These are phyloP conservation scores for Numenius phaeopus DNA, from an alignment of 2,797 vertebrate genomes.

Conservation along the genomic window DNA sequence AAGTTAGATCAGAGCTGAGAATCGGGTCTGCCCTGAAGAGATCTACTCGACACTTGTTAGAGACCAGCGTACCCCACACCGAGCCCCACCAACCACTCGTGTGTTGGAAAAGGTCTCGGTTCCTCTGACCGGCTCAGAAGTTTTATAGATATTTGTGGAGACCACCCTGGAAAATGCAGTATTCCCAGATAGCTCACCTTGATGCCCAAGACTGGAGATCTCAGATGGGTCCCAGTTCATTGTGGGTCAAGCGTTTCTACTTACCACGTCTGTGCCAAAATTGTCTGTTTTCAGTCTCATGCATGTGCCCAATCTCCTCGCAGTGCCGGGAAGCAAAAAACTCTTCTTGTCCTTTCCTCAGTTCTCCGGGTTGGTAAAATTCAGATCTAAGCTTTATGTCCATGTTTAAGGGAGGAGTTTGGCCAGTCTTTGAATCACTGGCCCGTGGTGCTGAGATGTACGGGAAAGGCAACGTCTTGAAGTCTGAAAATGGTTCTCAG, in stretches of 20 bases:
- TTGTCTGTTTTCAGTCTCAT: neutral
- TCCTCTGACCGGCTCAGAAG: neutral
- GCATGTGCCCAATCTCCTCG: neutral
- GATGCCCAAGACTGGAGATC: neutral
- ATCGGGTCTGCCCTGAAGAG: neutral
- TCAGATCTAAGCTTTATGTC: neutral
- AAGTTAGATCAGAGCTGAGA: neutral
- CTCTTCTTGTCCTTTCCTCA: neutral
- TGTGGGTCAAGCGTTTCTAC: accelerated
- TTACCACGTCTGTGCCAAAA: neutral
- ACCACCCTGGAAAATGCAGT: neutral
- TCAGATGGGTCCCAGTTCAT: neutral
- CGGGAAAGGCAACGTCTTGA: neutral
- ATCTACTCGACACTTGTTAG: neutral
- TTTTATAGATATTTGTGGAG: neutral
- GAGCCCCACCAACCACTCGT: neutral
- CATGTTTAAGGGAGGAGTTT: neutral
- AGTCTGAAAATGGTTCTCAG: neutral
- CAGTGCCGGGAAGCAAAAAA: neutral
- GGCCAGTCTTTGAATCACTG: neutral
- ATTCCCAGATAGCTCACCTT: neutral
- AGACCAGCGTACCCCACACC: neutral
- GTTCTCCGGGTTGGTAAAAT: neutral
- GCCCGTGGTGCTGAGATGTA: neutral
- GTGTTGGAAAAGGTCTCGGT: neutral